Evolutionary conservation across 2,888 invertebrate genomes (phyloP), one percentile per base, ranked within the genome.

Genomic region (Flexamia atlantica): DNA sequence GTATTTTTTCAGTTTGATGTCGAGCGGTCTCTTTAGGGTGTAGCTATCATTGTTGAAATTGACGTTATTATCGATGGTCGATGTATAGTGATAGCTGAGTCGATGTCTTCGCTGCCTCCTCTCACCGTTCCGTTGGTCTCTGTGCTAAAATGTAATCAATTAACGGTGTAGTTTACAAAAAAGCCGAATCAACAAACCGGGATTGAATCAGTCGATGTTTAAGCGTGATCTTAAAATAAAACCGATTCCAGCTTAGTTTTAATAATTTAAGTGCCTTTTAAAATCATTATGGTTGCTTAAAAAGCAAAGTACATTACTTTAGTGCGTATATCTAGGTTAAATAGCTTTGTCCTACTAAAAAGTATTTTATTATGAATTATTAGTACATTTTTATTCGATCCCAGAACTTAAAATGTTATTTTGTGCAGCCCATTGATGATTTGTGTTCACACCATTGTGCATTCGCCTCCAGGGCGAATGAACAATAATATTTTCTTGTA

Each of bases 1-100:
- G 74, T 83, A 57, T 74, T 72, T 81, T 83, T 83, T 81, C 64
- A 70, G 72, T 53, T 83, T 83, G 72, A 57, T 40, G 57, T 40
- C 74, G 53, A 74, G 79, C 79, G 74, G 72, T 83, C 60, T 9
- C 36, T 9, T 53, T 83, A 83, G 82, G 50, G 72, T 82, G 72
- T 72, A 82, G 72, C 53, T 82, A 83, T 74, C 74, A 40, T 57
- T 70, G 82, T 83, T 72, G 53, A 68, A 68, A 28, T 74, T 74
- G 72, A 83, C 36, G 74, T 70, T 82, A 28, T 30, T 53, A 72
- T 83, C 60, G 74, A 72, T 83, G 82, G 82, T 74, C 28, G 82
- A 74, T 83, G 72, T 83, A 46, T 82, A 74, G 57, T 53, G 53
- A 57, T 74, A 83, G 82, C 72, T 72, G 53, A 68, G 57, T 25